A percentile compares a stretch with the other conserved stretches of the same genome.
phyloP scores from a whole-genome alignment of 2,888 invertebrate species.

The Meghimatium bilineatum region DNA sequence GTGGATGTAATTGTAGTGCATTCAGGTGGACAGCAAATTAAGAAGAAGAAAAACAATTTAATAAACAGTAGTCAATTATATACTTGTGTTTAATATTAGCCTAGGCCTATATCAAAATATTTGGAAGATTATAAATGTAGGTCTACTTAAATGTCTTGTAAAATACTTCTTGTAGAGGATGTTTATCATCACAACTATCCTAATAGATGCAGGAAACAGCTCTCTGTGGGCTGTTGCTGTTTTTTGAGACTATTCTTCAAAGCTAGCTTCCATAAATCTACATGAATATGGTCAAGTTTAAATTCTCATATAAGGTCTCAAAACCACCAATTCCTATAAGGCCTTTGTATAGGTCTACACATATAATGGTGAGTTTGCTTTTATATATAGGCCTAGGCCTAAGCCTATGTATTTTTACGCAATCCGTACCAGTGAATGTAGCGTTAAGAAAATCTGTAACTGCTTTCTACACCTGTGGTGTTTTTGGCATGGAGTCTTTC shows the following conservation, averaged over 20 bases:
- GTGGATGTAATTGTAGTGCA: not conserved
- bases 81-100: not conserved
- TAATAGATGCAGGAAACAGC: not conserved
- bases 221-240: not conserved
- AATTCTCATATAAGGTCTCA: not conserved
- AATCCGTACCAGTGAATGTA: constrained; percentile 57
- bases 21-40: not conserved
- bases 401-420: not conserved
- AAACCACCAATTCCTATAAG: no score
- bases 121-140: not conserved
- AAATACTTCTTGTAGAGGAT: not conserved
- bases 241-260: not conserved
- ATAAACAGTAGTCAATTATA: not conserved
- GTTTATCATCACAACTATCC: no score
- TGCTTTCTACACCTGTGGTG: constrained; percentile 61
- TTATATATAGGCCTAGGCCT: no score
- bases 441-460: constrained; percentile 58
- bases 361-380: not conserved
- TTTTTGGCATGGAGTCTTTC: constrained; percentile 55
- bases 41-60: not conserved
- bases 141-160: not conserved
- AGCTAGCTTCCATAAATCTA: not conserved
- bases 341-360: not conserved
- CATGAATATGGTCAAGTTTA: not conserved
- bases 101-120: not conserved